Percentiles rank a stretch among this genome's conserved stretches.
phyloP scores from a whole-genome alignment of 1,140 invertebrate genomes.

The Papilio xuthus region DNA sequence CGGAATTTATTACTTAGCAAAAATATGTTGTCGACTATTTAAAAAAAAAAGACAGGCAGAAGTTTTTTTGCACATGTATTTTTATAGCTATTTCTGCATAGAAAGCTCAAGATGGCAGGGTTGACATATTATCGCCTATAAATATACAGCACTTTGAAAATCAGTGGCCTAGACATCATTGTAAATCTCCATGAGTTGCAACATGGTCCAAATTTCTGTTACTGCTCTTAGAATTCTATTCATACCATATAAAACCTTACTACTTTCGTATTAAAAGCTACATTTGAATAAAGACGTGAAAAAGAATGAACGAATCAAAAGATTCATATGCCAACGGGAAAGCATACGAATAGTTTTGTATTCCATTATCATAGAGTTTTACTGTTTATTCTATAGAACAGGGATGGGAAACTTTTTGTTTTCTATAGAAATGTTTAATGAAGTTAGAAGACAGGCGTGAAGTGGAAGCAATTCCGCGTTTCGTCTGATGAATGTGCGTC shows the following conservation, averaged over 20 bases:
- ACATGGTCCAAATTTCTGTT: constrained; percentile 33
- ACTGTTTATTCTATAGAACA: neutral
- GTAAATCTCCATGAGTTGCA: constrained; percentile 22
- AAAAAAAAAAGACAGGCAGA: no score
- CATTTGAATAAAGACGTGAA: neutral
- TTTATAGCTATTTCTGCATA: no score
- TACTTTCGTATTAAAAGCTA: neutral
- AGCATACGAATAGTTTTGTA: neutral
- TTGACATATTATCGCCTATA: no score
- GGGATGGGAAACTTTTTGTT: no score
- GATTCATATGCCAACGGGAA: neutral
- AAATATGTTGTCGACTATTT: neutral
- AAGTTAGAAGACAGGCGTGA: no score
- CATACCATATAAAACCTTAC: neutral
- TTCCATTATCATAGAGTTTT: constrained; percentile 8
- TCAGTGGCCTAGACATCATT: neutral
- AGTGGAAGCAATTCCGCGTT: no score
- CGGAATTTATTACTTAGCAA: no score
- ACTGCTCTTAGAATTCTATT: neutral
- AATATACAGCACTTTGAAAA: neutral
- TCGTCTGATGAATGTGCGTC: no score
- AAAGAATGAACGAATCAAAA: neutral
- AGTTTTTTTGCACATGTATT: no score
- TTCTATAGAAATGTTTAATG: no score
- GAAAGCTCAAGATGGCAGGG: no score